phyloP scores from a whole-genome alignment of 2,888 invertebrate species.

The Piscicola geometra region DNA sequence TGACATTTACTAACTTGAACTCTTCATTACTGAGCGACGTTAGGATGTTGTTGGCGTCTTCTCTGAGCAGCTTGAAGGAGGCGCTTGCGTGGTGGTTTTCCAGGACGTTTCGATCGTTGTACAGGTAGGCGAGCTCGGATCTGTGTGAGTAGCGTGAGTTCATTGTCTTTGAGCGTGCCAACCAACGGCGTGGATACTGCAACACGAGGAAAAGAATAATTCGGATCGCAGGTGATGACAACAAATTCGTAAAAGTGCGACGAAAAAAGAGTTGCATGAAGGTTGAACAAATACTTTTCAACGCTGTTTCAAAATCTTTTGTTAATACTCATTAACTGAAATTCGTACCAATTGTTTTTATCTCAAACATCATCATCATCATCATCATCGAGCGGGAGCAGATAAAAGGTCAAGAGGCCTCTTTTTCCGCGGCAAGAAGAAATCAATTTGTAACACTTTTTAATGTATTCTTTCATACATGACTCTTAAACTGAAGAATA shows the following conservation, averaged over 20 bases:
- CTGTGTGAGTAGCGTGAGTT: constrained; percentile 46
- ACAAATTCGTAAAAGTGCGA: no score
- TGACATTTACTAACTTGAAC: constrained; percentile 56
- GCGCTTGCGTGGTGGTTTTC: constrained; percentile 85
- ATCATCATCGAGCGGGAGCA: no score
- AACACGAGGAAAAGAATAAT: no score
- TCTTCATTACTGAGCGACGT: constrained; percentile 83
- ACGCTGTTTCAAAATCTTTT: not conserved
- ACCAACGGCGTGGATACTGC: no score
- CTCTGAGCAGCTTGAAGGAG: constrained; percentile 78
- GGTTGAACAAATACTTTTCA: not conserved
- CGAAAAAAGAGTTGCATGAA: no score
- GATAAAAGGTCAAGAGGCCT: no score
- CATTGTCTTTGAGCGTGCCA: not conserved
- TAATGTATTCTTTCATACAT: not conserved
- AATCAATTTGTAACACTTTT: not conserved
- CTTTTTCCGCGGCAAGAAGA: no score
- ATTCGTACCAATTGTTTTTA: no score
- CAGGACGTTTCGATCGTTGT: constrained; percentile 84
- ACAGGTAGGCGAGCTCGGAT: constrained; percentile 82
- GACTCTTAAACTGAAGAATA: not conserved
- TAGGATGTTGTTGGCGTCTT: constrained; percentile 79
- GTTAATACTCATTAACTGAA: not conserved
- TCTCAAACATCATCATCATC: no score
- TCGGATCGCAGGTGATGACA: no score